Evolutionary conservation across 2,113 vertebrate species (phyloP), one percentile per base, ranked within the genome.

Genomic region (Archocentrus centrarchus): DNA sequence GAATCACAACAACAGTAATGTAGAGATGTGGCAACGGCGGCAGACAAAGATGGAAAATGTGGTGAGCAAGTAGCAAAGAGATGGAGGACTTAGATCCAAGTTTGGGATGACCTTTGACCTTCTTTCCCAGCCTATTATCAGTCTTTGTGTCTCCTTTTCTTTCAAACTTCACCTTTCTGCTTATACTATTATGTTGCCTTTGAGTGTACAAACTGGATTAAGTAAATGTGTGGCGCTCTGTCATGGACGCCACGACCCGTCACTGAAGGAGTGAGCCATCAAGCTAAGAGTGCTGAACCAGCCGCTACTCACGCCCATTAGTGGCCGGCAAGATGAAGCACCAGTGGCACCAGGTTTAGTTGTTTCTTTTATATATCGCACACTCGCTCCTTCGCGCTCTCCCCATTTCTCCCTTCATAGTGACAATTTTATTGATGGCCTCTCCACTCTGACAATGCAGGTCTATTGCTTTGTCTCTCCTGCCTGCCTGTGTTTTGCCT

Each of bases 151-250:
- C 37, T 20, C 61, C 14, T 81, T 85, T 80, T 41, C 62, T 37
- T 39, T 66, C 63, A 53, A 62, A 64, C 58, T 39, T 75, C 18
- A 60, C 78, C 59, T 78, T 78, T 90, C 58, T 24, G 15, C 78
- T 80, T 77, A 53, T 30, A 63, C 86, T 79, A 82, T 58, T 44
- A 63, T 91, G 90, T 88, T 82, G 85, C 66, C 81, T 87, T 86
- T 11, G 22, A 88, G 84, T 87, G 64, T 84, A 75, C 61, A 82
- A 86, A 92, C 79, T 15, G 55, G 50, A 96, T 97, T 96, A 97
- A 96, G 96, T 94, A 96, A 96, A 95, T 96, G 96, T 92, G 66
- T 93, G 94, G 93, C 85, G 87, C 95, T 95, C 93, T 83, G 93
- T 95, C 94, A 88, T 91, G 90, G 91, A 90, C 94, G 80, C 88